Conservation (phyloP, 2,797 vertebrate genomes). For the Odontamblyopus rebecca region DNA sequence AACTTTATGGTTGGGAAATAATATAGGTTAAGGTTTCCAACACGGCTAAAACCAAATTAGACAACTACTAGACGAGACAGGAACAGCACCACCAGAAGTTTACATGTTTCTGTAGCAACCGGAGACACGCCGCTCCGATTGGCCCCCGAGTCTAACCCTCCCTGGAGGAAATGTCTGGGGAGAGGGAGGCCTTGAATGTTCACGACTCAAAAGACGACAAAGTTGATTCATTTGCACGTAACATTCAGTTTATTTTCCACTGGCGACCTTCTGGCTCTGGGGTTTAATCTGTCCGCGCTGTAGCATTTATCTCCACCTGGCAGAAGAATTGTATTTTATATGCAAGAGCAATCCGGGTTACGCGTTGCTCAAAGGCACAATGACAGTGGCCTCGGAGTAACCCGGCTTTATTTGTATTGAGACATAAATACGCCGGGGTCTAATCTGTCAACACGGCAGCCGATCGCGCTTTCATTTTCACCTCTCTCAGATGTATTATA, state of each 20-base stretch:
- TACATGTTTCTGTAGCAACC: too few relatives aligned
- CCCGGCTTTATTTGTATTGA: background rate
- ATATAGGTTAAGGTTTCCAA: too few relatives aligned
- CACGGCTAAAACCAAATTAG: too few relatives aligned
- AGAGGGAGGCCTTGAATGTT: too few relatives aligned
- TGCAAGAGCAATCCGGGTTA: background rate
- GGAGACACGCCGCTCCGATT: too few relatives aligned
- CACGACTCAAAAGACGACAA: too few relatives aligned
- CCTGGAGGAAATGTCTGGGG: too few relatives aligned
- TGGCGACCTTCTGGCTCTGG: background rate
- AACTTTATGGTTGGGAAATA: too few relatives aligned
- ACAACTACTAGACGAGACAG: too few relatives aligned
- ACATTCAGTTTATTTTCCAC: background rate
- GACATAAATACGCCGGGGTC: background rate
- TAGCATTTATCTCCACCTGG: background rate
- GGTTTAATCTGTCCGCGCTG: background rate
- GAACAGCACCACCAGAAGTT: too few relatives aligned
- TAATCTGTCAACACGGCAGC: background rate
- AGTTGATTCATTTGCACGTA: too few relatives aligned
- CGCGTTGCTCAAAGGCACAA: background rate
- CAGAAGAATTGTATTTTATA: background rate
- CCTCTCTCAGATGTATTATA: background rate
- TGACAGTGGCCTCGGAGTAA: background rate
- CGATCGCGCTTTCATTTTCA: background rate
- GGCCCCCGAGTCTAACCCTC: too few relatives aligned